Evolutionary conservation across 2,888 invertebrate genomes (phyloP), one percentile per base, ranked within the genome.

Genomic region (Lithodes maja): DNA sequence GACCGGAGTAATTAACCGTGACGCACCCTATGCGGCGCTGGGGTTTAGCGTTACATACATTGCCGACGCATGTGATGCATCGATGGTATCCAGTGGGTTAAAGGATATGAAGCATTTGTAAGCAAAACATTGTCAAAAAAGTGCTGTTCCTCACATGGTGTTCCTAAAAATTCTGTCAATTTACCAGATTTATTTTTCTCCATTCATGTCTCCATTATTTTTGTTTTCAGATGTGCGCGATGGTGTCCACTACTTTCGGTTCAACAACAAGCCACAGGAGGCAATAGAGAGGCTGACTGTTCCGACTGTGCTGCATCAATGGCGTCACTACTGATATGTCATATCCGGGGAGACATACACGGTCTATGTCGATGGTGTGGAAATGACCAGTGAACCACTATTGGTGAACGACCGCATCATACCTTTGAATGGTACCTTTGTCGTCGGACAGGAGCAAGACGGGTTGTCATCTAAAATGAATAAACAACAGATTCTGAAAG

Each of bases 301-400:
- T 7, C 49, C 54, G 3, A 83, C 83, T 50, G 53, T 71, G n/a
- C 78, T 89, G 7, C 85, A 82, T 5, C 69, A 78, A 52, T 89
- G 89, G 89, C 53, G 9, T 5, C 86, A 89, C 61, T 86, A 89
- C 55, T 89, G 89, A 71, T 85, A 89, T 68, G 68, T 85, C 2
- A 83, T 89, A 74, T 1, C 71, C 50, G 12, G 52, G 5, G 89
- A 84, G 0, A 52, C 53, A 9, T 87, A 87, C 50, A 55, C 49
- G 74, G 90, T 71, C 15, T 90, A 79, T 83, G 84, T 90, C 12
- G 78, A 53, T 15, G 84, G 86, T 15, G 84, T 54, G 9, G 49
- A 74, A 54, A 17, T 80, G 61, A 61, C 81, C 2, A 12, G 68
- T 7, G 79, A 84, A 5, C 53, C 77, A 69, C 17, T 84, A 49